Base-by-base conservation (phyloP, 92 coral and sea anemone genomes). In the Epizoanthus fatuus region DNA sequence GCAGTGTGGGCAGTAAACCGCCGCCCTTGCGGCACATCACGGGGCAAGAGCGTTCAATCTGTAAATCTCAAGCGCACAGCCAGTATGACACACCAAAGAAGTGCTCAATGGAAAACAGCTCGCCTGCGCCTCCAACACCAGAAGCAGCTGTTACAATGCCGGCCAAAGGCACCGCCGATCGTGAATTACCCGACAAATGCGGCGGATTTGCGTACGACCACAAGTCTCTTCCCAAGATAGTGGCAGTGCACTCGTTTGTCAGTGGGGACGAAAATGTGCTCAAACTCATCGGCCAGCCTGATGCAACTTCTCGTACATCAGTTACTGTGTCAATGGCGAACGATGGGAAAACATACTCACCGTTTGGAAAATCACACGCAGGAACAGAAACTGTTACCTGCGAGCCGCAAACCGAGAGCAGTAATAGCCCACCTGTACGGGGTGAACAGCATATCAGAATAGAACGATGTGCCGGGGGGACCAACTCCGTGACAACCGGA, bases 131-230 rank as follows among this genome's bases (percentile, higher is more conserved):
- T 12, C 17, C 45, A 35, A 35, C 40, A 17, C n/a, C 7, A 2
- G 72, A 66, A 35, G 72, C 44, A 66, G 20, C 72, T 35, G 13
- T 37, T 19, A 69, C 22, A 44, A 15, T 62, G 15, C 44, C 69
- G 13, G 45, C 37, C 51, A 77, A 77, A 40, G 82, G 52, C 44
- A 42, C 44, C 1, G 58, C 3, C 16, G 82, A 77, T 9, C 82
- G 65, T 5, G 70, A 77, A 51, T 12, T 77, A 20, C 82, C 82
- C 6, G 82, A 60, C 16, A 77, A 77, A 40, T 94, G 91, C 56
- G 98, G 98, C 10, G 98, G 98, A 9, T 94, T 72, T 49, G 98
- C 98, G 3, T 92, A 81, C 44, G 98, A 94, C 40, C 98, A 94
- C 74, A 81, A 75, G 9, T 81, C 94, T 16, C 76, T 94, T 15